Base-by-base conservation (phyloP, 2,888 invertebrate genomes). In the Xestia sexstrigata region DNA sequence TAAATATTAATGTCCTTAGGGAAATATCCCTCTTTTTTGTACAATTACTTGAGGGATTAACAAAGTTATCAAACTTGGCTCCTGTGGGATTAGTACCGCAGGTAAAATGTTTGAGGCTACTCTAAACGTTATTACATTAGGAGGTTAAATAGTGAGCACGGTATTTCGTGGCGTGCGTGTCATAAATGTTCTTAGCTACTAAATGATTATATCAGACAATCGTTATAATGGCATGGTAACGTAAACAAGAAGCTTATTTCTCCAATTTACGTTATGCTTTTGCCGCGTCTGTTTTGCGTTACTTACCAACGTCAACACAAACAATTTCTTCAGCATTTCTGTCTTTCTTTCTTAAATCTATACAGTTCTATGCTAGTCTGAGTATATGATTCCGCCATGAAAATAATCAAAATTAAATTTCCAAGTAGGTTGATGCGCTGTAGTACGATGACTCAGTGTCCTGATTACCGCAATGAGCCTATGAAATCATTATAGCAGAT, bases 21-120 rank as follows among this genome's bases (percentile, higher is more conserved):
- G 82, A 75, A 79, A 79, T 82, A 78, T 71, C 68, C 71, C 74
- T 72, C 42, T 68, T 74, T 79, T 82, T 83, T 72, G 79, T 79
- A 66, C 79, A 83, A 75, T 83, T 74, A 82, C 74, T 79, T 83
- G n/a, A 62, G 79, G 74, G 47, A 70, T 83, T 83, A 82, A 74
- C 79, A 75, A 72, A 49, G 74, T 83, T 83, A 66, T 35, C 74
- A 70, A 82, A 75, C 49, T 83, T 69, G 15, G 55, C 17, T 82
- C 82, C 79, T 62, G 26, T 65, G 83, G 79, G 82, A 72, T 68
- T 71, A 35, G 30, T 52, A 65, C 74, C 69, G 71, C 79, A 82
- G 83, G 82, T 82, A 78, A 66, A 82, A 70, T 60, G 47, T 69
- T 78, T 74, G 39, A 47, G 52, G 47, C 45, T 78, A 49, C 67